Evolutionary conservation across 2,888 invertebrate species (phyloP).

Genomic region (Watsonalla binaria): DNA sequence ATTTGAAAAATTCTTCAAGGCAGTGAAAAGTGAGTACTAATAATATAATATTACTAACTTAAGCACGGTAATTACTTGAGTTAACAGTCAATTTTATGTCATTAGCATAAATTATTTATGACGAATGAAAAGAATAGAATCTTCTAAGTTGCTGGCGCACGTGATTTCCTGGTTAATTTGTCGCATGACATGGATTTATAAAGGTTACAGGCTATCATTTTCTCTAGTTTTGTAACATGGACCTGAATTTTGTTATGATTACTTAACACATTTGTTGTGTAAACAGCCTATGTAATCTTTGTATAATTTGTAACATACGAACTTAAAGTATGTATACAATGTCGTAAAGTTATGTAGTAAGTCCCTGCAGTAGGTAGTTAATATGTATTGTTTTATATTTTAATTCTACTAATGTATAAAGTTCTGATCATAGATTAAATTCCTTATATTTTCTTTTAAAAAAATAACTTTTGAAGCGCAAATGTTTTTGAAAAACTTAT

Average conservation of each 20-base stretch:
- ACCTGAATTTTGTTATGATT: conserved; percentile 1
- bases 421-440: too few relatives aligned
- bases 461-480: too few relatives aligned
- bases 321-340: too few relatives aligned
- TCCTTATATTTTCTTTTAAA: too few relatives aligned
- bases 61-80: not conserved
- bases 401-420: too few relatives aligned
- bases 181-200: not conserved
- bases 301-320: not conserved
- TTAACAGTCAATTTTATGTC: not conserved
- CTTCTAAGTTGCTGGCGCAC: not conserved
- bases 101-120: not conserved
- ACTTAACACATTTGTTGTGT: conserved; percentile 2
- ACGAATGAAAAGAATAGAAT: not conserved
- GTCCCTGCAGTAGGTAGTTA: too few relatives aligned
- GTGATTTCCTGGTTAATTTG: not conserved
- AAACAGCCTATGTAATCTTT: not conserved
- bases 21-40: not conserved
- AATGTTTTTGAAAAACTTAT: too few relatives aligned
- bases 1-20: not conserved
- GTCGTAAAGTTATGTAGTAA: too few relatives aligned
- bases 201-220: not conserved
- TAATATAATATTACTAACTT: not conserved
- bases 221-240: not conserved
- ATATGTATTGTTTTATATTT: too few relatives aligned